These are phyloP conservation scores for Hippocampus zosterae DNA, from an alignment of 2,113 vertebrate genomes.

Conservation along the genomic window DNA sequence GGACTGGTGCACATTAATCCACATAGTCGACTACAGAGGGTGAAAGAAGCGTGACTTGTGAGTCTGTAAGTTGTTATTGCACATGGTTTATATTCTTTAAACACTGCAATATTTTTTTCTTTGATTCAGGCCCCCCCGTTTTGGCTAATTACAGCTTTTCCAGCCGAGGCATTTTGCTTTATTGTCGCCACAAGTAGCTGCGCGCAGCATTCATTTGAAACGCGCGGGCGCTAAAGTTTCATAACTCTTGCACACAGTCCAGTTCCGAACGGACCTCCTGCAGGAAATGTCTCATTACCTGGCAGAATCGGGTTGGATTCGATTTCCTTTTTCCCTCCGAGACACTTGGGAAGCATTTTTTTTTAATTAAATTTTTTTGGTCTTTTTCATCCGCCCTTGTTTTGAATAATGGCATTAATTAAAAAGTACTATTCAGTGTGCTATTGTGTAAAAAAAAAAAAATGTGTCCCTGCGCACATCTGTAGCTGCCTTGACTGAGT, in stretches of 20 bases:
- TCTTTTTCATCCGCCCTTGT: neutral
- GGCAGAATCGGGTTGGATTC: slow-evolving; percentile 4
- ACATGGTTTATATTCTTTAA: slow-evolving; percentile 2
- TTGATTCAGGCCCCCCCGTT: neutral
- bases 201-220: neutral
- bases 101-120: neutral
- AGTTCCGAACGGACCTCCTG: slow-evolving; percentile 6
- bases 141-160: neutral
- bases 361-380: too few relatives aligned
- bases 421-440: neutral
- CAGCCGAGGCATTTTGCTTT: neutral
- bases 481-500: neutral
- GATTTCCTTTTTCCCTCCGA: slow-evolving; percentile 8
- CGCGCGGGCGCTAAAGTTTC: neutral
- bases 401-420: neutral
- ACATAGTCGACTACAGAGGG: neutral
- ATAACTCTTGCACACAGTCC: neutral
- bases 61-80: neutral
- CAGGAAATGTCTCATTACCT: slow-evolving; percentile 5
- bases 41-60: neutral
- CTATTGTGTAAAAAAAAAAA: neutral
- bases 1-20: slow-evolving; percentile 12
- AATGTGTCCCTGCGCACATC: neutral
- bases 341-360: slow-evolving; percentile 10
- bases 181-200: neutral